phyloP scores from a whole-genome alignment of 2,113 vertebrate genomes.

The Uropsilus gracilis region DNA sequence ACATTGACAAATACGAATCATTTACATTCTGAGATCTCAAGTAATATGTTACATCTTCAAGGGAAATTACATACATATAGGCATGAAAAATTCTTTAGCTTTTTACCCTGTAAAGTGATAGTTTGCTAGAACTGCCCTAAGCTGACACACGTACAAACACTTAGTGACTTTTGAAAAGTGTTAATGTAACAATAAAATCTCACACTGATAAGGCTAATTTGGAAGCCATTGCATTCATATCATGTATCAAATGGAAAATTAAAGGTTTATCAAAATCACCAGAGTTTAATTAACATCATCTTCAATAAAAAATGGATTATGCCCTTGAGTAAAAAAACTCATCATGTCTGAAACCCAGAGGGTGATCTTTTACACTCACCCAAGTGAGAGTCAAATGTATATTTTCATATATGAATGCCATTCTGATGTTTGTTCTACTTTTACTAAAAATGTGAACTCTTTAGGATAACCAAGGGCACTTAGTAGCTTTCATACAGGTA shows the following conservation, averaged over 20 bases:
- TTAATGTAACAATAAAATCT: slow-evolving; percentile 55
- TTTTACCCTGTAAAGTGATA: background rate
- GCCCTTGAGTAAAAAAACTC: slow-evolving; percentile 37
- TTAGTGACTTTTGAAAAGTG: background rate
- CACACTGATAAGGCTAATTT: slow-evolving; percentile 17
- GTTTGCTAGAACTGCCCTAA: slow-evolving; percentile 39
- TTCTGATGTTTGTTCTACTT: slow-evolving; percentile 44
- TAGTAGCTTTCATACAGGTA: slow-evolving; percentile 53
- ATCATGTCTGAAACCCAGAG: background rate
- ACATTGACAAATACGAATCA: background rate
- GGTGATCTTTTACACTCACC: slow-evolving; percentile 38
- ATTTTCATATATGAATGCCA: slow-evolving; percentile 56
- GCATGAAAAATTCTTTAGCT: background rate
- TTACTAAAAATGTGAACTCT: slow-evolving; percentile 56
- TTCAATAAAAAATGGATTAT: slow-evolving; percentile 22
- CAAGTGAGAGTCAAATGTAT: slow-evolving; percentile 39
- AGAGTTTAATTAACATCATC: slow-evolving; percentile 24
- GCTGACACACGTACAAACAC: slow-evolving; percentile 21
- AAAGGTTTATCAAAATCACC: slow-evolving; percentile 50
- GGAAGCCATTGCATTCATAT: slow-evolving; percentile 48
- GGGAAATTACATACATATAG: background rate
- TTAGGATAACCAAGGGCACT: slow-evolving; percentile 67
- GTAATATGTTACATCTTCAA: background rate
- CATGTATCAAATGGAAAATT: slow-evolving; percentile 40
- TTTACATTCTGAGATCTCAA: background rate